Evolutionary conservation across 2,888 invertebrate genomes (phyloP).

Genomic region (Meloe dianella): DNA sequence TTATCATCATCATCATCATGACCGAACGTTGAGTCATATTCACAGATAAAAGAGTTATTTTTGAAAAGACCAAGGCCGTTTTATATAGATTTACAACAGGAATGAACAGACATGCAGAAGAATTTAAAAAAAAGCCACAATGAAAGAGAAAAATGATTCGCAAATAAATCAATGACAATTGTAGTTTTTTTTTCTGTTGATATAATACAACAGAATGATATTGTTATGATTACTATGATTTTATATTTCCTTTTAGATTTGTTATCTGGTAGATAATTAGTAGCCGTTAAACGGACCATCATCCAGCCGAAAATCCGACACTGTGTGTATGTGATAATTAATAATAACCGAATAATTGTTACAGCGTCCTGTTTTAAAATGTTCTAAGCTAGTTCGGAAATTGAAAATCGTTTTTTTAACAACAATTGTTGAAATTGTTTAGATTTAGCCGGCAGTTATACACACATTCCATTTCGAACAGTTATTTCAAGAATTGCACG

Average conservation of each 20-base stretch:
- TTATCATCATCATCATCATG: background rate
- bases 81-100: slow-evolving; percentile 25
- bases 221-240: background rate
- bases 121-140: slow-evolving; percentile 9
- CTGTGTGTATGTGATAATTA: background rate
- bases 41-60: slow-evolving; percentile 29
- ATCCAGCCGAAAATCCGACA: background rate
- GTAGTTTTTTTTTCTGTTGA: background rate
- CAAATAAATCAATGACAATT: background rate
- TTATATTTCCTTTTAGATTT: background rate
- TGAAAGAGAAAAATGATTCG: slow-evolving; percentile 10
- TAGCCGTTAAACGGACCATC: background rate
- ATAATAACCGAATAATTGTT: background rate
- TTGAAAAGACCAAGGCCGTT: slow-evolving; percentile 33
- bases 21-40: slow-evolving; percentile 27
- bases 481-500: slow-evolving; percentile 24
- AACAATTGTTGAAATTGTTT: background rate
- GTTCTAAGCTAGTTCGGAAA: background rate
- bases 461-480: slow-evolving; percentile 11
- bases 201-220: background rate
- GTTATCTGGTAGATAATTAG: background rate
- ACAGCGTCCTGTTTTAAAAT: background rate
- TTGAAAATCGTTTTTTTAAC: background rate
- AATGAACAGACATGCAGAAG: slow-evolving; percentile 5
- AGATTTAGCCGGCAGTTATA: background rate